These are phyloP conservation scores for Lycocorax pyrrhopterus DNA, from an alignment of 2,113 vertebrate species.

Conservation along the genomic window DNA sequence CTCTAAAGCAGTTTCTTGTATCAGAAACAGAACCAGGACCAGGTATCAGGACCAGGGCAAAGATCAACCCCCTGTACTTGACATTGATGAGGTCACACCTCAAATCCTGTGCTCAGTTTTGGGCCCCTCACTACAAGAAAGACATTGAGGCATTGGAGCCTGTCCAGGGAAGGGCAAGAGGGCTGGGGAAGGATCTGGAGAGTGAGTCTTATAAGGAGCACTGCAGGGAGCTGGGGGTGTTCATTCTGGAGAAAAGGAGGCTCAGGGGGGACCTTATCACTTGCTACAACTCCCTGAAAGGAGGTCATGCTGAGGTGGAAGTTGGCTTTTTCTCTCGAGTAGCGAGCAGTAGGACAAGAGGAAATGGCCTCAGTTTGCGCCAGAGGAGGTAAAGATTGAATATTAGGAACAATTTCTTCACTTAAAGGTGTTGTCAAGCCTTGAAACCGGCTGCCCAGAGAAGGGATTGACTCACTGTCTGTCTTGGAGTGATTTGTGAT, in stretches of 20 bases:
- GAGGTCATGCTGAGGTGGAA: not conserved
- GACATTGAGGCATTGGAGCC: not conserved
- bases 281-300: not conserved
- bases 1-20: not conserved
- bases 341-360: not conserved
- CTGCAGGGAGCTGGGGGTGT: not conserved
- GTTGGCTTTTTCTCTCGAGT: not conserved
- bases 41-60: not conserved
- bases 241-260: not conserved
- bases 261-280: fast-evolving
- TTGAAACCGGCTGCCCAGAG: not conserved
- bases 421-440: not conserved
- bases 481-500: not conserved
- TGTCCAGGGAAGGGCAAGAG: not conserved
- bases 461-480: not conserved
- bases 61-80: not conserved
- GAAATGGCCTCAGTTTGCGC: not conserved
- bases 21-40: not conserved
- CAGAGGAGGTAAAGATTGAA: not conserved
- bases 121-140: not conserved
- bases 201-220: not conserved
- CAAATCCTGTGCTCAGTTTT: not conserved
- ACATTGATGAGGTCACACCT: not conserved
- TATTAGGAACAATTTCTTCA: not conserved
- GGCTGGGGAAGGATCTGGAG: not conserved